phyloP scores from a whole-genome alignment of 2,797 vertebrate genomes.

The Rhynchonycteris naso region DNA sequence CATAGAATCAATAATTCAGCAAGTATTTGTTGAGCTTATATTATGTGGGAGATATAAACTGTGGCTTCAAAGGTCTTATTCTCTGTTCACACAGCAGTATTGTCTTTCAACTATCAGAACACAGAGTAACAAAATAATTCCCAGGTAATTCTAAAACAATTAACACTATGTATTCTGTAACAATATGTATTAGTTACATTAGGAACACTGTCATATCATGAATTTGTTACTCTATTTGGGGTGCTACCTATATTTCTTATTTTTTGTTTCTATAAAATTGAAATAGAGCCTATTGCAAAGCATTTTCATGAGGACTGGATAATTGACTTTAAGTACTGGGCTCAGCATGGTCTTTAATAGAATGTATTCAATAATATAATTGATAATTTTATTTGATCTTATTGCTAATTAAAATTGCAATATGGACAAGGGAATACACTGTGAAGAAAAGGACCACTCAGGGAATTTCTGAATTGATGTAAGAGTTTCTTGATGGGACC shows the following conservation, averaged over 20 bases:
- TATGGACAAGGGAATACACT: not conserved
- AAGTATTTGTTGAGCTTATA: not conserved
- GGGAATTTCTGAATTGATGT: not conserved
- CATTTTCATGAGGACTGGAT: constrained; percentile 16
- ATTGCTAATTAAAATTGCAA: constrained; percentile 6
- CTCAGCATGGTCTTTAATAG: not conserved
- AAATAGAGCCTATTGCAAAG: not conserved
- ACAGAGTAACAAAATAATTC: not conserved
- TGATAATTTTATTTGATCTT: not conserved
- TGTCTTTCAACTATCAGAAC: not conserved
- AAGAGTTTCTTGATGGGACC: not conserved
- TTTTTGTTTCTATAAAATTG: constrained; percentile 43
- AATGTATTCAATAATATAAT: not conserved
- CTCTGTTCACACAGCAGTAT: not conserved
- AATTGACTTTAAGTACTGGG: not conserved
- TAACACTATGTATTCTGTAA: not conserved
- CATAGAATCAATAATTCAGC: not conserved
- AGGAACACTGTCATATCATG: not conserved
- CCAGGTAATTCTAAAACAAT: not conserved
- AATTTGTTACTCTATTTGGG: not conserved
- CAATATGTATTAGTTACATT: too few relatives aligned
- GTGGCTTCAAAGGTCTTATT: not conserved
- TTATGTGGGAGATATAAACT: not conserved
- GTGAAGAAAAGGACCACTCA: not conserved
- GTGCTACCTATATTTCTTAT: not conserved